Evolutionary conservation across 2,797 vertebrate species (phyloP).

Genomic region (Darevskia mixta): DNA sequence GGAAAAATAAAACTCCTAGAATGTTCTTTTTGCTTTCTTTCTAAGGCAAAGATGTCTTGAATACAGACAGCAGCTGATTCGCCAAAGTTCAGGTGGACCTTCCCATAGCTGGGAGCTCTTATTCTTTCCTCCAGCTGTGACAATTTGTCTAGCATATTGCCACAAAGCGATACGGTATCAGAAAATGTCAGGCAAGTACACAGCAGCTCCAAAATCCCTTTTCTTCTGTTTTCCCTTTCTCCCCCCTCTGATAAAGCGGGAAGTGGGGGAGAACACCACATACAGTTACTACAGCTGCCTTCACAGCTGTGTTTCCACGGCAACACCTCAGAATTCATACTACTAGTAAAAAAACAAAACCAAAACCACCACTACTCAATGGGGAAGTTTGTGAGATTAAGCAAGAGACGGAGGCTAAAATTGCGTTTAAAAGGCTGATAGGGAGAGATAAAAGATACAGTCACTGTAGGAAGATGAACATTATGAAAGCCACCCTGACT

Average conservation of each 20-base stretch:
- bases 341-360: conserved; percentile 38
- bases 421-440: conserved; percentile 22
- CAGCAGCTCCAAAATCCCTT: conserved; percentile 59
- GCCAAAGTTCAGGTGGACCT: conserved; percentile 1
- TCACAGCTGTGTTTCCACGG: conserved; percentile 75
- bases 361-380: conserved; percentile 24
- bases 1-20: neutral
- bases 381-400: conserved; percentile 55
- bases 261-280: conserved; percentile 54
- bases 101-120: neutral
- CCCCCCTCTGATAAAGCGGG: conserved; percentile 45
- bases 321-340: conserved; percentile 64
- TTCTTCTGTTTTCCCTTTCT: neutral
- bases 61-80: conserved; percentile 33
- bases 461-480: conserved; percentile 44
- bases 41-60: neutral
- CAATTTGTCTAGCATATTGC: conserved; percentile 58
- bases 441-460: conserved; percentile 36
- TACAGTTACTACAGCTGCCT: conserved; percentile 66
- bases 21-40: neutral
- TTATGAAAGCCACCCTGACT: conserved; percentile 40
- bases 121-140: conserved; percentile 52
- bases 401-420: conserved; percentile 58
- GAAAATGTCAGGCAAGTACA: conserved; percentile 60
- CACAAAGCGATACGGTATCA: conserved; percentile 58